These are phyloP conservation scores for Coturnix japonica DNA, from an alignment of 2,113 vertebrate genomes.

Conservation along the genomic window DNA sequence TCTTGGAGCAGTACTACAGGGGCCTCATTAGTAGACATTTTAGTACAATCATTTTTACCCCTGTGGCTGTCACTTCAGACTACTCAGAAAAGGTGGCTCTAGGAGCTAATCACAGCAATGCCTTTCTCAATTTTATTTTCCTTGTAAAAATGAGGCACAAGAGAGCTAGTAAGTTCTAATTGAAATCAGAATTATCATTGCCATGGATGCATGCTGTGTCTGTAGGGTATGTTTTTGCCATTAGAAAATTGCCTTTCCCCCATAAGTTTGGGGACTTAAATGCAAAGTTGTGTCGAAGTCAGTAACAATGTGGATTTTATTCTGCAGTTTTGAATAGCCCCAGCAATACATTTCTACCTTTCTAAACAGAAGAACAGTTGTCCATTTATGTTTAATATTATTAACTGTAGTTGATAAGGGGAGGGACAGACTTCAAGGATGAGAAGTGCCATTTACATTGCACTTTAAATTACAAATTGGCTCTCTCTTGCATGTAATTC, in stretches of 20 bases:
- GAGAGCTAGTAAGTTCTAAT: conserved; percentile 70
- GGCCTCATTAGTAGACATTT: conserved; percentile 76
- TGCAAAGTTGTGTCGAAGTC: conserved; percentile 20
- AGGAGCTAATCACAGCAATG: conserved; percentile 70
- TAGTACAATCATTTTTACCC: conserved; percentile 69
- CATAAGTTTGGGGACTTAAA: background rate
- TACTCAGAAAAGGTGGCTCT: conserved; percentile 72
- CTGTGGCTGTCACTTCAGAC: conserved; percentile 74
- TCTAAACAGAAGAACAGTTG: background rate
- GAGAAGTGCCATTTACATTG: background rate
- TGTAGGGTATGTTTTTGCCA: conserved; percentile 46
- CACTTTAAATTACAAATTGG: background rate
- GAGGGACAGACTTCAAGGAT: background rate
- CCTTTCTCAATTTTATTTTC: conserved; percentile 70
- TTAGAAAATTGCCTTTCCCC: conserved; percentile 23
- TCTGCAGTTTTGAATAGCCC: background rate
- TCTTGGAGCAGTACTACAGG: conserved; percentile 68
- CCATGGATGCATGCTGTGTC: conserved; percentile 59
- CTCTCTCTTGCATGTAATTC: background rate
- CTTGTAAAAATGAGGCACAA: conserved; percentile 64
- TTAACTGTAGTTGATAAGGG: background rate
- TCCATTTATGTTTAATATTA: background rate
- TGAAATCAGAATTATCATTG: conserved; percentile 77
- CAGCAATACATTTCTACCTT: background rate
- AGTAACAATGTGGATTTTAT: background rate